phyloP scores from a whole-genome alignment of 1,140 invertebrate genomes.

The Catajapyx aquilonaris region DNA sequence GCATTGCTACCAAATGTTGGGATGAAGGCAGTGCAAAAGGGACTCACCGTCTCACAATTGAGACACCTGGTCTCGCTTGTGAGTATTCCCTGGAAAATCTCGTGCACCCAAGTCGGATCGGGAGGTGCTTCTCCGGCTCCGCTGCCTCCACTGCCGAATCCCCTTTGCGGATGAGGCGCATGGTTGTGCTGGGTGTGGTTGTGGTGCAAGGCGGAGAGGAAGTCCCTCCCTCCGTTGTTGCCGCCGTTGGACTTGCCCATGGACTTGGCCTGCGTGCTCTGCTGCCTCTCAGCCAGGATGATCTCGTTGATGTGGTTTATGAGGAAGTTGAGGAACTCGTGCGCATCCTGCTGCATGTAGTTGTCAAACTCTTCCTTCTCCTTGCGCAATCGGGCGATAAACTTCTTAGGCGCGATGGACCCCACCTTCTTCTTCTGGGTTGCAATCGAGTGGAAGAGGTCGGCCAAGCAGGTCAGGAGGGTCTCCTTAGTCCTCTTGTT shows the following conservation, averaged over 20 bases:
- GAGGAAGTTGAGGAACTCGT: slow-evolving; percentile 97
- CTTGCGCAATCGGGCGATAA: slow-evolving; percentile 91
- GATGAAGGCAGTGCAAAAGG: not conserved
- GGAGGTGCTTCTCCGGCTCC: slow-evolving; percentile 32
- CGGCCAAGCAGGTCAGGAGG: slow-evolving; percentile 87
- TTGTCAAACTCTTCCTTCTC: slow-evolving; percentile 99
- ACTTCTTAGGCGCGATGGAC: slow-evolving; percentile 97
- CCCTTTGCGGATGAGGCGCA: too few relatives aligned
- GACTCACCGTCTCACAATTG: slow-evolving; percentile 90
- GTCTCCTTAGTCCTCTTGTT: slow-evolving; percentile 97
- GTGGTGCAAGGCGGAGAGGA: not conserved
- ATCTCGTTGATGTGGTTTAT: slow-evolving; percentile 93
- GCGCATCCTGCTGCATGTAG: slow-evolving; percentile 99
- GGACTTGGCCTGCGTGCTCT: slow-evolving; percentile 20
- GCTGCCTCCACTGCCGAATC: too few relatives aligned
- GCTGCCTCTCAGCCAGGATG: slow-evolving; percentile 67
- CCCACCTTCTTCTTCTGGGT: slow-evolving; percentile 99
- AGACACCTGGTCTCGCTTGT: slow-evolving; percentile 98
- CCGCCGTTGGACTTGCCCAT: slow-evolving; percentile 4
- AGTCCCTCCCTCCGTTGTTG: slow-evolving; percentile 3
- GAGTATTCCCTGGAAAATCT: slow-evolving; percentile 98
- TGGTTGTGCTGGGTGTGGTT: too few relatives aligned
- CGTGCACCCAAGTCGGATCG: slow-evolving; percentile 96
- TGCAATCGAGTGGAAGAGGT: slow-evolving; percentile 96
- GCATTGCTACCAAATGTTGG: not conserved